Percentiles rank a stretch among this genome's conserved stretches.
These are phyloP conservation scores for Sebastes glaucus DNA, from an alignment of 2,797 vertebrate genomes.

Conservation along the genomic window DNA sequence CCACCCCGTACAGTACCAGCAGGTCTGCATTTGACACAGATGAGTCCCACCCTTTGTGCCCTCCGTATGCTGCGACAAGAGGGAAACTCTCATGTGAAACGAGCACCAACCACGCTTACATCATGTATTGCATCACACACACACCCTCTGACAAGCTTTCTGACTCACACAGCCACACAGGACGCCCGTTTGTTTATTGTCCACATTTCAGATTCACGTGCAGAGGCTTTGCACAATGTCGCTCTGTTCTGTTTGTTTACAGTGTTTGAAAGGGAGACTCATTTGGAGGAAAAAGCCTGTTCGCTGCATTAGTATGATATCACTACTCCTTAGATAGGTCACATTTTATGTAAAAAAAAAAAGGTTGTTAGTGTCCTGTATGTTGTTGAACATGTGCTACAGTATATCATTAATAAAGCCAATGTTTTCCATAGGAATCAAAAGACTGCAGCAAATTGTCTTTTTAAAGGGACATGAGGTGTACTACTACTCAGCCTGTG, in stretches of 20 bases:
- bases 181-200: constrained; percentile 50
- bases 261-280: not conserved
- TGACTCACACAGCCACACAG: constrained; percentile 20
- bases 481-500: too few species aligned
- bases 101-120: constrained; percentile 42
- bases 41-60: constrained; percentile 49
- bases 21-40: constrained; percentile 59
- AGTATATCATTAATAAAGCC: constrained; percentile 18
- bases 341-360: not conserved
- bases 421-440: constrained; percentile 8
- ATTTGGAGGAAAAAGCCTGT: not conserved
- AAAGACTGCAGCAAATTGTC: constrained; percentile 21
- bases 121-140: constrained; percentile 57
- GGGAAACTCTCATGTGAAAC: constrained; percentile 27
- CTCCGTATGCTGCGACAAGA: not conserved
- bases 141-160: constrained; percentile 22
- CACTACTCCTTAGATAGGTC: not conserved
- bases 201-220: constrained; percentile 19
- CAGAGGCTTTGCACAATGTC: constrained; percentile 13
- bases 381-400: not conserved
- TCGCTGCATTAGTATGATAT: not conserved
- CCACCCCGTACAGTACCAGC: constrained; percentile 28
- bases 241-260: constrained; percentile 11
- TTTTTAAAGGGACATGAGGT: not conserved
- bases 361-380: not conserved